Evolutionary conservation across 2,113 vertebrate species (phyloP), one percentile per base, ranked within the genome.

Genomic region (Lamprotornis superbus): DNA sequence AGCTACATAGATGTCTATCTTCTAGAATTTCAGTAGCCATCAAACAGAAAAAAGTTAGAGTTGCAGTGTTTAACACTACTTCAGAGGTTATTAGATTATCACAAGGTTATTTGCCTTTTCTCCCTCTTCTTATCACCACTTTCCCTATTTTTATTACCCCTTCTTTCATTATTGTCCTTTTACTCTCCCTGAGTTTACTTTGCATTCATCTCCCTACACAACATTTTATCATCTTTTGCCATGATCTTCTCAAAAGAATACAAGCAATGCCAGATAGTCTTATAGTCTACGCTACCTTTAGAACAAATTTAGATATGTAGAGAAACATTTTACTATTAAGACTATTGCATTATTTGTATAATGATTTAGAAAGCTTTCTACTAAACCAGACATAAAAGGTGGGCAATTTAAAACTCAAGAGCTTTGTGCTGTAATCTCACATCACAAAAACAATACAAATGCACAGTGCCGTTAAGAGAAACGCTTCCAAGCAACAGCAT

Each of bases 401-500:
- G 11, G 22, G 17, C 22, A 83, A 52, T 47, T 71, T 76, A 52
- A 64, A 80, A 46, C 37, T 61, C 37, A n/a, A 27, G 24, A 61
- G 20, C 7, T 60, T 76, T 47, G 49, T 79, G n/a, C n/a, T 22
- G 31, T 20, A 42, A 80, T 37, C 47, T 53, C 52, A 59, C 33
- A 82, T 37, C 28, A 76, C 15, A 83, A 40, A 78, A 71, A 1
- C 27, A 79, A 9, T 7, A 49, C 11, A 67, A 86, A 52, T 4
- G 16, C 0, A 1, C 18, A 33, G 19, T 0, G 2, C 10, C 39
- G 50, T 2, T 10, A 46, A 50, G 13, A 59, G 11, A 60, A 60
- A 40, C 0, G 0, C 12, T 33, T 37, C 3, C 5, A 7, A 31
- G 10, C 8, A 65, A 39, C 23, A n/a, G 23, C 0, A 1, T 12